phyloP scores from a whole-genome alignment of 2,888 invertebrate genomes.

The Enoplolaimus lenunculus region DNA sequence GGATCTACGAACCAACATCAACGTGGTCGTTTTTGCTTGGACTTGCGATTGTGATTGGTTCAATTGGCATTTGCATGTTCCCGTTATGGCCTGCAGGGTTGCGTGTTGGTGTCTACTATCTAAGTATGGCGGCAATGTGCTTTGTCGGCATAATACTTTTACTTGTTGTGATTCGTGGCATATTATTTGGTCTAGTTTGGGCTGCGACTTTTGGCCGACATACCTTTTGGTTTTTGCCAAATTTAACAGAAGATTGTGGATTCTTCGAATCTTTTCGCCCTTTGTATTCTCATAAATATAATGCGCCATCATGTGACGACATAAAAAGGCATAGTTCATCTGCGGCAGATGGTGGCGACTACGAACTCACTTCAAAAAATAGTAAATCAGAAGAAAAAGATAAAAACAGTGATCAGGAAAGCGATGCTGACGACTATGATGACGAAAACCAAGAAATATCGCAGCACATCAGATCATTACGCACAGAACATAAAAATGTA shows the following conservation, averaged over 20 bases:
- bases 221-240: constrained; percentile 95
- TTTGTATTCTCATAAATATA: constrained; percentile 51
- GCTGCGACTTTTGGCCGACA: constrained; percentile 67
- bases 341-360: not conserved
- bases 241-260: constrained; percentile 94
- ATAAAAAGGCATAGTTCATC: too few species aligned
- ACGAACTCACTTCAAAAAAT: constrained; percentile 14
- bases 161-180: constrained; percentile 69
- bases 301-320: too few species aligned
- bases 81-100: constrained; percentile 82
- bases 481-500: constrained; percentile 1
- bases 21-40: constrained; percentile 46
- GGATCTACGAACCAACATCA: constrained; percentile 48
- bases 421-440: not conserved
- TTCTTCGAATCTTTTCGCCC: constrained; percentile 98
- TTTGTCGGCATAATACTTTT: constrained; percentile 84
- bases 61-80: constrained; percentile 87
- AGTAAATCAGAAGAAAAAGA: constrained; percentile 19
- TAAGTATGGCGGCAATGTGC: constrained; percentile 82
- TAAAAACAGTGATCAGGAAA: constrained; percentile 21
- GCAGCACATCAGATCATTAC: not conserved
- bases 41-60: constrained; percentile 60
- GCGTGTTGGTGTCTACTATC: constrained; percentile 83
- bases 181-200: constrained; percentile 85
- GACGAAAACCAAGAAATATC: constrained; percentile 18